Percentiles rank a stretch among this genome's conserved stretches.
Conservation (phyloP, 2,113 vertebrate genomes). For the Hymenochirus boettgeri region DNA sequence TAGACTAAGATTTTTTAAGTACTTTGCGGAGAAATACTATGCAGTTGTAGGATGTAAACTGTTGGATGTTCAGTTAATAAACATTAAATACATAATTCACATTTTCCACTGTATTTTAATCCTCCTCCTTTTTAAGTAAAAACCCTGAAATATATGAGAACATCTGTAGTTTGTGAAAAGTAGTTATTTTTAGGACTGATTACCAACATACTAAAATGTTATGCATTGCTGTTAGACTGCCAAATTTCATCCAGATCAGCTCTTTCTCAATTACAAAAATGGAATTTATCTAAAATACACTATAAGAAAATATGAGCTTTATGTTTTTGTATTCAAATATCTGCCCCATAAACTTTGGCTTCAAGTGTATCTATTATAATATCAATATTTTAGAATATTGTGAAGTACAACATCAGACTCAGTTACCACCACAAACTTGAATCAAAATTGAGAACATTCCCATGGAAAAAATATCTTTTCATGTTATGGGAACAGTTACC, state of each 20-base stretch:
- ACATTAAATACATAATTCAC: slow-evolving; percentile 16
- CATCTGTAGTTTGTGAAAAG: slow-evolving; percentile 31
- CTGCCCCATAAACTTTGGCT: not conserved
- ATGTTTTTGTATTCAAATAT: not conserved
- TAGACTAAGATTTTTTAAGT: too few species aligned
- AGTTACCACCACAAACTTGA: slow-evolving; percentile 10
- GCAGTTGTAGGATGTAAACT: too few species aligned
- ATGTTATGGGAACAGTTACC: slow-evolving; percentile 24
- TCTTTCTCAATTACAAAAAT: too few species aligned
- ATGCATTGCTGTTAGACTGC: slow-evolving; percentile 2
- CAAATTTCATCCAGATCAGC: slow-evolving; percentile 19
- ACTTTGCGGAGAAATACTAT: too few species aligned
- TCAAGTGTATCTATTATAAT: too few species aligned
- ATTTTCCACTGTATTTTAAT: slow-evolving; percentile 14
- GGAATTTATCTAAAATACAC: too few species aligned
- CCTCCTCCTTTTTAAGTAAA: slow-evolving; percentile 30
- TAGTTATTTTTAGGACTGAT: slow-evolving; percentile 27
- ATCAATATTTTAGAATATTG: too few species aligned
- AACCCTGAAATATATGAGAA: slow-evolving; percentile 12
- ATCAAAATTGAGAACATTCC: slow-evolving; percentile 26
- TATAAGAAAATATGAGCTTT: too few species aligned
- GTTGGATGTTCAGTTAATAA: too few species aligned
- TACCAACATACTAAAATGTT: slow-evolving; percentile 21
- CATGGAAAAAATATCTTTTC: slow-evolving; percentile 28
- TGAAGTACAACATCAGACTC: not conserved